Conservation (phyloP, 2,113 vertebrate genomes). For the Arenaria interpres region DNA sequence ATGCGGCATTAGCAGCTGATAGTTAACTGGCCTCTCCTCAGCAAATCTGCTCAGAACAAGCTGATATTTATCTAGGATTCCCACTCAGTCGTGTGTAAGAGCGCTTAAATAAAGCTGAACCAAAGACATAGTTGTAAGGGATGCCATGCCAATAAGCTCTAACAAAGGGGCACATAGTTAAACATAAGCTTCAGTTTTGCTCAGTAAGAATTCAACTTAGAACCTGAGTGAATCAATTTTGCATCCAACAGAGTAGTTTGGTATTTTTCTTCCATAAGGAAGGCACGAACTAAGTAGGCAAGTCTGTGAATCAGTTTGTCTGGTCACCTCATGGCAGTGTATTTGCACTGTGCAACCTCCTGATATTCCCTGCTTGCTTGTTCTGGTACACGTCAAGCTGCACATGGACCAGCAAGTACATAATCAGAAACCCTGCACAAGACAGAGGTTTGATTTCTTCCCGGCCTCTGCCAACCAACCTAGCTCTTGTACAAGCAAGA, state of each 20-base stretch:
- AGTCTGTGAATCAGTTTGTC: background rate
- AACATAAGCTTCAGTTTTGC: background rate
- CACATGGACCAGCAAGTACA: background rate
- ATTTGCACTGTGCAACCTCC: background rate
- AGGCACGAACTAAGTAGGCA: background rate
- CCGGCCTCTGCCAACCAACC: background rate
- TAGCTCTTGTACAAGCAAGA: background rate
- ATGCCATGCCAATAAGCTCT: background rate
- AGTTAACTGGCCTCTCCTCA: background rate
- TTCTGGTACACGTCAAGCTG: background rate
- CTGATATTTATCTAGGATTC: conserved; percentile 31
- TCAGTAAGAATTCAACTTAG: background rate
- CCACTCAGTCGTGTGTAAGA: background rate
- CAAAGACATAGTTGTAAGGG: background rate
- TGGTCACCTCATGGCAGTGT: background rate
- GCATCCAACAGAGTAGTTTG: background rate
- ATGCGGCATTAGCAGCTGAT: background rate
- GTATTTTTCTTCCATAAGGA: background rate
- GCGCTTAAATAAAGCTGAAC: background rate
- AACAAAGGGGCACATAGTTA: background rate
- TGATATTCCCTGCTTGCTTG: fast-evolving
- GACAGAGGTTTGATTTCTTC: background rate
- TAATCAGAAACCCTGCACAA: background rate
- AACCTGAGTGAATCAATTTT: background rate
- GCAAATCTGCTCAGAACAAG: conserved; percentile 31